phyloP scores from a whole-genome alignment of 2,113 vertebrate species.

The Saccopteryx bilineata region DNA sequence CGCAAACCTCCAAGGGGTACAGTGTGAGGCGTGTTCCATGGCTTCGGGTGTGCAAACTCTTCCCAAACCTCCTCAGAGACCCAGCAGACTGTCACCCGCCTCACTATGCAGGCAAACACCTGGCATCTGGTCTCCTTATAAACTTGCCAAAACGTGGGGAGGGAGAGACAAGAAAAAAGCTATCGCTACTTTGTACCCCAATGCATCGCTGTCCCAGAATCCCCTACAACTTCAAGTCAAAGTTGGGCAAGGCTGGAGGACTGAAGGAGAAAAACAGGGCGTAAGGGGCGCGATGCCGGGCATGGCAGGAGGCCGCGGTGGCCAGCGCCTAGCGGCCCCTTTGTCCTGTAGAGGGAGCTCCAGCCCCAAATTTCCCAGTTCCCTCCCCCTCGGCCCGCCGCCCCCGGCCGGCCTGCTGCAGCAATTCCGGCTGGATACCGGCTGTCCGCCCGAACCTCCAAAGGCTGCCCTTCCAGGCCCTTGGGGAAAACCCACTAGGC shows the following conservation, averaged over 20 bases:
- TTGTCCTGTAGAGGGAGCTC: constrained; percentile 96
- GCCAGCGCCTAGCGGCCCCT: constrained; percentile 22
- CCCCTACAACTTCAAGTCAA: background rate
- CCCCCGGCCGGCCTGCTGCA: background rate
- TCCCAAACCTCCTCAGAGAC: background rate
- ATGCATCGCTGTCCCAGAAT: background rate
- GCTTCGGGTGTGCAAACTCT: background rate
- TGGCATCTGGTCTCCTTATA: background rate
- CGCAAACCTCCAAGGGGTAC: rapidly evolving
- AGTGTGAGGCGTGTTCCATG: rapidly evolving
- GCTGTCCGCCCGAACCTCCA: background rate
- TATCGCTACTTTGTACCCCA: background rate
- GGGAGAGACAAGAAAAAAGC: background rate
- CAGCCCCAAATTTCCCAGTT: constrained; percentile 90
- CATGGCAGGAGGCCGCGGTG: background rate
- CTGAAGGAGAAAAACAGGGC: background rate
- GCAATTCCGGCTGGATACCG: background rate
- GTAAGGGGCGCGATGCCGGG: rapidly evolving
- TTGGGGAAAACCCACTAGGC: background rate
- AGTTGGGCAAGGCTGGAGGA: background rate
- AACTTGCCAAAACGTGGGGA: background rate
- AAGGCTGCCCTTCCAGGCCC: background rate
- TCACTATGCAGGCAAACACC: background rate
- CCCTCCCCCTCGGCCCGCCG: background rate
- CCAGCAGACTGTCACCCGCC: rapidly evolving